Percentiles rank a stretch among this genome's conserved stretches.
These are phyloP conservation scores for Nematolebias whitei DNA, from an alignment of 2,113 vertebrate genomes.

Conservation along the genomic window DNA sequence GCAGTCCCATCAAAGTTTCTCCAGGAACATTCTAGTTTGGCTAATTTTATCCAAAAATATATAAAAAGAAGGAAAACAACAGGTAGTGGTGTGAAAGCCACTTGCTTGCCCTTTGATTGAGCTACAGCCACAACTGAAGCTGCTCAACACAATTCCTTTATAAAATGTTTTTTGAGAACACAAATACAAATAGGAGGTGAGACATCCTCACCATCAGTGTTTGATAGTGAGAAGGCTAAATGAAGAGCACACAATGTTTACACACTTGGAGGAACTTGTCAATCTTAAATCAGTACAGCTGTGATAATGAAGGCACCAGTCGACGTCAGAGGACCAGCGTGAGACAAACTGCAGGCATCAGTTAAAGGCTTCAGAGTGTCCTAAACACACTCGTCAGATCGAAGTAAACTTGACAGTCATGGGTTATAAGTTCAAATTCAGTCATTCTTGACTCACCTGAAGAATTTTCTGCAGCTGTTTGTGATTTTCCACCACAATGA, in stretches of 20 bases:
- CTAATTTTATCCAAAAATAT: neutral
- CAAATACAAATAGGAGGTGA: neutral
- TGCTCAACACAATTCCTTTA: too few relatives aligned
- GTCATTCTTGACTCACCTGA: constrained; percentile 78
- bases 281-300: neutral
- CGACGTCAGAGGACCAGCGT: neutral
- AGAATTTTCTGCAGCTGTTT: constrained; percentile 91
- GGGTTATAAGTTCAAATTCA: neutral
- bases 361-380: neutral
- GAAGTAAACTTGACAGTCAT: neutral
- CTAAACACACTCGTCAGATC: neutral
- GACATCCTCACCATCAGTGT: neutral
- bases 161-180: too few relatives aligned
- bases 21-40: too few relatives aligned
- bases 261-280: neutral
- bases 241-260: neutral
- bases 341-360: neutral
- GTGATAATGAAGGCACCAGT: neutral
- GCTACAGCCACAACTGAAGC: too few relatives aligned
- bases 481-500: constrained; percentile 90
- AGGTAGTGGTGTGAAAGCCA: too few relatives aligned
- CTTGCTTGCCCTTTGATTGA: too few relatives aligned
- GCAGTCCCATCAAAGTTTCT: too few relatives aligned
- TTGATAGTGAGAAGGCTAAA: neutral
- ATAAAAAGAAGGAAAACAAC: neutral